Evolutionary conservation across 2,797 vertebrate genomes (phyloP).

Genomic region (Oreochromis grahami): DNA sequence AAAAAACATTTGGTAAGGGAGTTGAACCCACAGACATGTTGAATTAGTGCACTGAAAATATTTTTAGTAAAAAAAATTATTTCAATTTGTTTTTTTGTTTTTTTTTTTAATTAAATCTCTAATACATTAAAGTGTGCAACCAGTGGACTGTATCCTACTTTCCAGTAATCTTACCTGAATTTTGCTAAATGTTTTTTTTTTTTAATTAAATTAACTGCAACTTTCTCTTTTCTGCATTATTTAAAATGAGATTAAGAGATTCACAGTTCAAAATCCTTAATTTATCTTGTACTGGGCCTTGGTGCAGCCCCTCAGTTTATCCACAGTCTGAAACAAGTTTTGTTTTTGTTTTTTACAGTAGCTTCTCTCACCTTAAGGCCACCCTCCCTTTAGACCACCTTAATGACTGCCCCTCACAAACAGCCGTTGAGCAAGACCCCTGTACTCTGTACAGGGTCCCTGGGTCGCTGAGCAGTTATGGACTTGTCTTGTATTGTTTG

Average conservation of each 20-base stretch:
- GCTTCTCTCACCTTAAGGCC: not conserved
- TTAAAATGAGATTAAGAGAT: not conserved
- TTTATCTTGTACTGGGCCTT: not conserved
- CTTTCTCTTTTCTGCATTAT: not conserved
- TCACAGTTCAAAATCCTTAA: not conserved
- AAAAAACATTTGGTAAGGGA: not conserved
- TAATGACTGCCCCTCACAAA: not conserved
- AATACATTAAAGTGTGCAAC: not conserved
- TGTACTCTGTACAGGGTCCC: not conserved
- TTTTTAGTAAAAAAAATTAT: not conserved
- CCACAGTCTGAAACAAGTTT: not conserved
- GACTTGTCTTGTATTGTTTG: no score
- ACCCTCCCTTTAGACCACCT: not conserved
- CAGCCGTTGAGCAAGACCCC: not conserved
- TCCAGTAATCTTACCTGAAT: not conserved
- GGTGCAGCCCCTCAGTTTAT: not conserved
- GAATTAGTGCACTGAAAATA: not conserved
- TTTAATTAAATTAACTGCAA: not conserved
- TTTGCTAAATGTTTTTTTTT: not conserved
- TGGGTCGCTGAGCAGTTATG: no score
- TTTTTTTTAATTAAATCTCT: not conserved
- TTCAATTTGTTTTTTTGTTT: not conserved
- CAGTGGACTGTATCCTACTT: not conserved
- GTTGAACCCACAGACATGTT: not conserved
- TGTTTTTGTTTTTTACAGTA: not conserved